Base-by-base conservation (phyloP, 2,113 vertebrate genomes). In the Jaculus jaculus region DNA sequence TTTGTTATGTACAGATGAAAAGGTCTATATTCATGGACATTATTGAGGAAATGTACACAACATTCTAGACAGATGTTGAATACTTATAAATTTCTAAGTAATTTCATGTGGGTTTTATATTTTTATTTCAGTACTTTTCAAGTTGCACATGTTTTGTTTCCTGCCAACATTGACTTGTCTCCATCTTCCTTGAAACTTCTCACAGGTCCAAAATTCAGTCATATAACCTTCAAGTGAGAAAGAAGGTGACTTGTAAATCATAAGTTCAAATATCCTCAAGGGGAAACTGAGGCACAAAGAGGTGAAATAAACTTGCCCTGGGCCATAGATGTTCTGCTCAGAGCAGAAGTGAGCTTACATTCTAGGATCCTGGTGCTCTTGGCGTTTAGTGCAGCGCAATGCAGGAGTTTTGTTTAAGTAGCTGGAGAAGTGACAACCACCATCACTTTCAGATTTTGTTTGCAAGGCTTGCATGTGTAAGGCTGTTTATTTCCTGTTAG, bases 401-500 rank as follows among this genome's bases (percentile, higher is more conserved):
- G 37, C 68, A 90, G 74, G 28, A 86, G 47, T 51, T 79, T 74
- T 66, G 71, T 63, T 90, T 21, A 77, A 91, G 58, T 92, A 92
- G 34, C 79, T 32, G n/a, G 12, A 24, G 37, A 82, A 87, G 23
- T 91, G 78, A 94, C 89, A 96, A 47, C n/a, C n/a, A 61, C 24
- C 65, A 92, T 95, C 60, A 90, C 26, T 87, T 91, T 71, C 66
- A 79, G 61, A 61, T 74, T 94, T 81, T 37, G 68, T 87, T 90
- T 87, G 58, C 73, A 82, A 91, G 51, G 20, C 73, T 66, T 94
- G 82, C 84, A 89, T 90, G 74, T 82, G 30, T 79, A 93, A 85
- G 65, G 24, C 28, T 91, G 79, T 93, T 94, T 91, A 87, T 96
- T 94, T 93, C 63, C 32, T 82, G 92, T 92, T 30, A 90, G 92